These are phyloP conservation scores for Papilio elwesi DNA, from an alignment of 2,888 invertebrate genomes.

Conservation along the genomic window DNA sequence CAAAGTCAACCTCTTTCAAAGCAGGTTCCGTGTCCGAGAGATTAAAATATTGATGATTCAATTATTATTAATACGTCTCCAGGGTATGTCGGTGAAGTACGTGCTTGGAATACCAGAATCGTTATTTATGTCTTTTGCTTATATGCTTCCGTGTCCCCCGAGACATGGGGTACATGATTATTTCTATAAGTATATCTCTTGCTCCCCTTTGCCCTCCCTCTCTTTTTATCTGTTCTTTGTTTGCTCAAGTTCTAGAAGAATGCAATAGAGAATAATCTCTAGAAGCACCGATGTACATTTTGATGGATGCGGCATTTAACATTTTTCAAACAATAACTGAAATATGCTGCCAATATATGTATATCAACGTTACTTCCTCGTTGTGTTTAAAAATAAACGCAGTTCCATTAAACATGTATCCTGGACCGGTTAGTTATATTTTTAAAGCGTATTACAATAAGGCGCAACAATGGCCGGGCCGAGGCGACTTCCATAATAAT, in stretches of 20 bases:
- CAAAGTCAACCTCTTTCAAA: slow-evolving; percentile 32
- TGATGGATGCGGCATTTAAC: too few relatives aligned
- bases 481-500: slow-evolving; percentile 8
- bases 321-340: neutral
- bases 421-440: neutral
- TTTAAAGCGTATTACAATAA: neutral
- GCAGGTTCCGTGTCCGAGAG: slow-evolving; percentile 12
- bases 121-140: too few relatives aligned
- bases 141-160: too few relatives aligned
- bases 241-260: too few relatives aligned
- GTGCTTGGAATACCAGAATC: neutral
- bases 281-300: too few relatives aligned
- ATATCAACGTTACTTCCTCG: neutral
- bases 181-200: too few relatives aligned
- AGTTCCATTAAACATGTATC: neutral
- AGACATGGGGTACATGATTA: too few relatives aligned
- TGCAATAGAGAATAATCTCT: too few relatives aligned
- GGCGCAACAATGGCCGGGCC: neutral
- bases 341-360: neutral
- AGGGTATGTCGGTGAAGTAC: neutral
- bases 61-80: neutral
- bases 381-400: slow-evolving; percentile 3
- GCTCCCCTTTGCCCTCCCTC: too few relatives aligned
- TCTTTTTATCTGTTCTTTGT: too few relatives aligned
- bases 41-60: slow-evolving; percentile 19